Percentiles rank a stretch among this genome's conserved stretches.
These are phyloP conservation scores for Plemyria rubiginata DNA, from an alignment of 2,888 invertebrate genomes.

Conservation along the genomic window DNA sequence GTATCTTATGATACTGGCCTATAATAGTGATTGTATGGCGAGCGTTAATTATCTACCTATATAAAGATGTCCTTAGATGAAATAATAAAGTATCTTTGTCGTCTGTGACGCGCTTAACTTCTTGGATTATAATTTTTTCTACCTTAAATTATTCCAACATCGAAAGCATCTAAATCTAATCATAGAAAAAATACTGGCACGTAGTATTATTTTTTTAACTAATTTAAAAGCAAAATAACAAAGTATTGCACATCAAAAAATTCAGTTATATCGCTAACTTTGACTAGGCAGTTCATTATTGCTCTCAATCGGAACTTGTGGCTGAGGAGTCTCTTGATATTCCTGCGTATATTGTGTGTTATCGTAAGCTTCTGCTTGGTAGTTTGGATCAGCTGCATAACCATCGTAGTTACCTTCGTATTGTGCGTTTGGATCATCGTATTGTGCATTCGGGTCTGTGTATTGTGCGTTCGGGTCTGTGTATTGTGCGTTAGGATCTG, in stretches of 20 bases:
- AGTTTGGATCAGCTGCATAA: constrained; percentile 61
- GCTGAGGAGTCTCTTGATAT: constrained; percentile 39
- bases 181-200: constrained; percentile 43
- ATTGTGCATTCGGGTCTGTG: constrained; percentile 57
- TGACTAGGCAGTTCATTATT: constrained; percentile 60
- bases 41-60: no score
- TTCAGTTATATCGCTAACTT: constrained; percentile 63
- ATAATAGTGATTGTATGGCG: no score
- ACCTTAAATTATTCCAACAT: constrained; percentile 51
- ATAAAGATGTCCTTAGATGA: no score
- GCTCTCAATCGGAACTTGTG: constrained; percentile 47
- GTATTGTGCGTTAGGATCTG: constrained; percentile 62
- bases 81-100: no score
- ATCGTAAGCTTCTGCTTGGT: constrained; percentile 64
- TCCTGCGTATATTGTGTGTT: constrained; percentile 62
- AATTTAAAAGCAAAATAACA: constrained; percentile 46
- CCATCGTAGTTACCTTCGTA: constrained; percentile 64
- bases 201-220: no score
- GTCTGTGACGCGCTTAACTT: no score
- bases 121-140: background rate
- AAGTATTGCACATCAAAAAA: constrained; percentile 68
- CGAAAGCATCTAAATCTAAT: constrained; percentile 49
- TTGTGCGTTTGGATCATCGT: constrained; percentile 60
- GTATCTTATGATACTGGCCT: no score
- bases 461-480: constrained; percentile 62